Evolutionary conservation across 64 coral and sea anemone species (phyloP), one percentile per base, ranked within the genome.

Genomic region (Montipora efflorescens): DNA sequence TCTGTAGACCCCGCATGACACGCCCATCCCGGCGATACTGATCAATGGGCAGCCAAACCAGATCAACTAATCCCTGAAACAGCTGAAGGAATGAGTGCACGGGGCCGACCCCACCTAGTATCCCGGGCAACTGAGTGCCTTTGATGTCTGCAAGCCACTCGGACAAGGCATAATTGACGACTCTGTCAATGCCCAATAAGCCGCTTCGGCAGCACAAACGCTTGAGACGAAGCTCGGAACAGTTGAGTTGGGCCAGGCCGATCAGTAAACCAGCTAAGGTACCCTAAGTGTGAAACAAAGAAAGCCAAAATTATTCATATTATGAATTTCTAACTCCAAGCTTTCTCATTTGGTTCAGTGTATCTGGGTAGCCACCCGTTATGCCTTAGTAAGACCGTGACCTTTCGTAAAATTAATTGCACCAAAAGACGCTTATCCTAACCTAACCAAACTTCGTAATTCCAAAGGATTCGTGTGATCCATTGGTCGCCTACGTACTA

Each of bases 31-130:
- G 92, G 44, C 95, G 48, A 20, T 99, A 99, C 84, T 99, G 98
- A 46, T 99, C 98, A 47, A 99, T 96, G 45, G 98, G 98, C n/a
- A 99, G 67, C 98, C 98, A 99, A 13, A 99, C 92, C 44, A 99
- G 69, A 57, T 99, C 98, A 4, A 96, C 92, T 50, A 99, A 76
- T 25, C 98, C 98, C 80, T 98, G 98, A 44, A 96, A 94, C 5
- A 99, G 52, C 87, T 99, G 98, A 7, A 99, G 95, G 13, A 99
- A 96, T 0, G 98, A 99, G 78, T 99, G 95, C 47, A 96, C 95
- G 3, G 98, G 98, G n/a, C 98, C 98, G 0, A 99, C 98, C 6
- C 98, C 98, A 2, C 98, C 98, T 0, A 99, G 92, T 51, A 98
- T 98, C 10, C 95, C 68, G 1, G 98, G 95, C 12, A 99, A 75